These are phyloP conservation scores for Dendrocincla fuliginosa DNA, from an alignment of 2,797 vertebrate species.

Conservation along the genomic window DNA sequence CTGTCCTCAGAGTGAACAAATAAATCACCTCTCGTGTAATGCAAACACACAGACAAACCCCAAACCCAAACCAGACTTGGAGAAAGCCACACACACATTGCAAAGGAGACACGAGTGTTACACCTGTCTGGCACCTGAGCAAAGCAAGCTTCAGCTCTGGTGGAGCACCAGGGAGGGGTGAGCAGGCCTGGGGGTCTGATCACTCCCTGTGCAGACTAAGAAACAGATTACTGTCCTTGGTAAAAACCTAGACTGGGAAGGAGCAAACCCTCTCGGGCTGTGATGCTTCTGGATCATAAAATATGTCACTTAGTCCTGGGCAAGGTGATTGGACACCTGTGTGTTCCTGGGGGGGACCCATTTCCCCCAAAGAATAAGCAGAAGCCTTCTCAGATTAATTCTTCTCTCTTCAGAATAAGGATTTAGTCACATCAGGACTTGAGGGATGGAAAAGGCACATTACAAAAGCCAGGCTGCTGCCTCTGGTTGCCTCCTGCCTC, in stretches of 20 bases:
- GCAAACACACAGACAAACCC: neutral
- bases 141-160: neutral
- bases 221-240: neutral
- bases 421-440: neutral
- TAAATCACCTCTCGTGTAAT: neutral
- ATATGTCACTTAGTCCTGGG: neutral
- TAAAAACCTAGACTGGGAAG: neutral
- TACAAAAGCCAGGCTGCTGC: neutral
- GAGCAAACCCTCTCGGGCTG: neutral
- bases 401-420: neutral
- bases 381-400: neutral
- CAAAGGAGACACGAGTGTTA: accelerated
- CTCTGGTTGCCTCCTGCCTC: neutral
- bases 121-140: neutral
- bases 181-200: neutral
- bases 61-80: neutral
- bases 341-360: accelerated
- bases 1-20: neutral
- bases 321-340: neutral
- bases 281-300: neutral
- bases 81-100: neutral
- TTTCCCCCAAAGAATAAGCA: neutral
- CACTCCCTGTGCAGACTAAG: neutral
- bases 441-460: neutral
- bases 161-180: neutral